These are phyloP conservation scores for Prosopocoilus inquinatus DNA, from an alignment of 2,888 invertebrate species.

Conservation along the genomic window DNA sequence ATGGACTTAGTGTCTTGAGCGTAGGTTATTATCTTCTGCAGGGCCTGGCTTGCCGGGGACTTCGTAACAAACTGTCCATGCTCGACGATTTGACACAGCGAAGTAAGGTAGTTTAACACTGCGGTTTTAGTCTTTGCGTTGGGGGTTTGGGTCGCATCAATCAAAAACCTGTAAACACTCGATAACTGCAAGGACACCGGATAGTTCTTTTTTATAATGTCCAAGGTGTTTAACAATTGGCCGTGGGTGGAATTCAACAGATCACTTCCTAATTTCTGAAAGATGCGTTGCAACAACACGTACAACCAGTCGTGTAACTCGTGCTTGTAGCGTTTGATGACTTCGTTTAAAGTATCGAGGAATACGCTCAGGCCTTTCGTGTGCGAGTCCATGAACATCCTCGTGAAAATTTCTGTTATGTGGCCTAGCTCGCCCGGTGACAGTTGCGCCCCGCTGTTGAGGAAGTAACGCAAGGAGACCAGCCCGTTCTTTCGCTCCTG, in stretches of 20 bases:
- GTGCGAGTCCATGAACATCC: constrained; percentile 97
- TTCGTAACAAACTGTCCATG: constrained; percentile 51
- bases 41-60: constrained; percentile 60
- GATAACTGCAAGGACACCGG: constrained; percentile 65
- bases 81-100: constrained; percentile 66
- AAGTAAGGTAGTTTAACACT: constrained; percentile 66
- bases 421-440: constrained; percentile 72
- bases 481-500: constrained; percentile 94
- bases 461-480: constrained; percentile 66
- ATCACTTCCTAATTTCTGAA: constrained; percentile 85
- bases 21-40: constrained; percentile 71
- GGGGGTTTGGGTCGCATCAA: constrained; percentile 91
- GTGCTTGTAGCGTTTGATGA: constrained; percentile 80
- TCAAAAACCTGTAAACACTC: constrained; percentile 75
- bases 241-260: constrained; percentile 87
- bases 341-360: constrained; percentile 88
- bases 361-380: constrained; percentile 91
- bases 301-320: constrained; percentile 94
- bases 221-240: constrained; percentile 84
- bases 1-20: constrained; percentile 67
- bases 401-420: constrained; percentile 90
- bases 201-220: constrained; percentile 70
- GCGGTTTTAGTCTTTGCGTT: constrained; percentile 78
- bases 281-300: constrained; percentile 71
- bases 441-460: constrained; percentile 67